Evolutionary conservation across 2,113 vertebrate genomes (phyloP), one percentile per base, ranked within the genome.

Genomic region (Callaeas wilsoni): DNA sequence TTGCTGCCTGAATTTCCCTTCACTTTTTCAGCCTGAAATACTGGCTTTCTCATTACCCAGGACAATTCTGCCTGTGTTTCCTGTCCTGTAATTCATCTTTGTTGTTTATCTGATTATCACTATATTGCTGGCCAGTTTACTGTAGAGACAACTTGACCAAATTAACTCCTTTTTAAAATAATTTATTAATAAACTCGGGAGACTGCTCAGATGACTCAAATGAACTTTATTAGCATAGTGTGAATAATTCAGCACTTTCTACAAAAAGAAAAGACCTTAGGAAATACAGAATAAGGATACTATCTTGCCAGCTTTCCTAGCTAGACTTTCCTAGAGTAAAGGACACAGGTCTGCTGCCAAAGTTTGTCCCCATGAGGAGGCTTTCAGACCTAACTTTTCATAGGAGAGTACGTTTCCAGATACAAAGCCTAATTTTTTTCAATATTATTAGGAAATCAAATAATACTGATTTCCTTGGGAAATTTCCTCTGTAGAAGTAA

Each of bases 211-310:
- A 89, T 89, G 55, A 89, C 64, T 84, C 68, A 94, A 81, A 92
- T 92, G 71, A 96, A 87, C 76, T 89, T 96, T 81, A 92, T 95
- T 91, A 75, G 68, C 64, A 90, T 90, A 89, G 6, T 37, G 44
- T 94, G 56, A 96, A 96, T 94, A 94, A 96, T 95, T 92, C 76
- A 94, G 3, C 41, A n/a, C 18, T 67, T 69, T 62, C 64, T 63
- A 78, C 37, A 84, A 47, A 84, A 63, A 63, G 30, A 80, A 93
- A 80, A 80, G 11, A 37, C 91, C 60, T 75, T 59, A 87, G 52
- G 64, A 93, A 95, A 90, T 41, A 87, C 17, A 71, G 89, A 93
- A 81, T 67, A 67, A 80, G 26, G 60, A 77, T 1, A 1, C 5
- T 67, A 14, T 81, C 39, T 90, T 78, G 60, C 60, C 56, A 81